Percentiles rank a stretch among this genome's conserved stretches.
Evolutionary conservation across 2,888 invertebrate genomes (phyloP).

Genomic region (Sipunculus nudus): DNA sequence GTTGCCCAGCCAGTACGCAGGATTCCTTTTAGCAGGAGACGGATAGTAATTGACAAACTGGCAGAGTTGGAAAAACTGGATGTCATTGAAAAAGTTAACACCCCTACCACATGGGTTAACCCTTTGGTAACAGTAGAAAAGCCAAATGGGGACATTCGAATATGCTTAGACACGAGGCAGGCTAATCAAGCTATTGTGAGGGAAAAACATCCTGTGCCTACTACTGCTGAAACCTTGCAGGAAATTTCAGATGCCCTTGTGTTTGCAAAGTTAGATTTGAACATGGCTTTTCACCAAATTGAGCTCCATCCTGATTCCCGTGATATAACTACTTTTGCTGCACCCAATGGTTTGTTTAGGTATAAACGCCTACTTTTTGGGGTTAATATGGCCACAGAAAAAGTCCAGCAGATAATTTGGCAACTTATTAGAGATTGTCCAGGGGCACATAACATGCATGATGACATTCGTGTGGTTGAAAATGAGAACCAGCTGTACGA

Average conservation of each 20-base stretch:
- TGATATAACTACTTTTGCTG: constrained; percentile 22
- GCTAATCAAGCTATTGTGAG: constrained; percentile 34
- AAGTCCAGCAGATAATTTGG: constrained; percentile 13
- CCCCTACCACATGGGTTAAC: constrained; percentile 32
- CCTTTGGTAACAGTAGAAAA: constrained; percentile 34
- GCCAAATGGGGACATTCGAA: constrained; percentile 26
- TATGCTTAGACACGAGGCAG: constrained; percentile 37
- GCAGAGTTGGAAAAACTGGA: too few relatives aligned
- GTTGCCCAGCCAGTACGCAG: too few relatives aligned
- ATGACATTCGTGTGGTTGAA: constrained; percentile 6
- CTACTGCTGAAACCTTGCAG: constrained; percentile 18
- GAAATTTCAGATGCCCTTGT: constrained; percentile 6
- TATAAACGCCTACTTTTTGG: constrained; percentile 22
- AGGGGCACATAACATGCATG: constrained; percentile 11
- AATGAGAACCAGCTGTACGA: constrained; percentile 1
- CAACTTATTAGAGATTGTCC: constrained; percentile 11
- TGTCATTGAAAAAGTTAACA: constrained; percentile 27
- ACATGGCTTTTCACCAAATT: constrained; percentile 18
- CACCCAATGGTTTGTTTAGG: constrained; percentile 5
- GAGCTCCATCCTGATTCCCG: constrained; percentile 14
- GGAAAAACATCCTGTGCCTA: constrained; percentile 26
- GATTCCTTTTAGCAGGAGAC: too few relatives aligned
- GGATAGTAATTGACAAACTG: too few relatives aligned
- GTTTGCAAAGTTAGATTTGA: constrained; percentile 18
- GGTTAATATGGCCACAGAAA: constrained; percentile 16